phyloP scores from a whole-genome alignment of 2,888 invertebrate species.

The Spodoptera exigua region DNA sequence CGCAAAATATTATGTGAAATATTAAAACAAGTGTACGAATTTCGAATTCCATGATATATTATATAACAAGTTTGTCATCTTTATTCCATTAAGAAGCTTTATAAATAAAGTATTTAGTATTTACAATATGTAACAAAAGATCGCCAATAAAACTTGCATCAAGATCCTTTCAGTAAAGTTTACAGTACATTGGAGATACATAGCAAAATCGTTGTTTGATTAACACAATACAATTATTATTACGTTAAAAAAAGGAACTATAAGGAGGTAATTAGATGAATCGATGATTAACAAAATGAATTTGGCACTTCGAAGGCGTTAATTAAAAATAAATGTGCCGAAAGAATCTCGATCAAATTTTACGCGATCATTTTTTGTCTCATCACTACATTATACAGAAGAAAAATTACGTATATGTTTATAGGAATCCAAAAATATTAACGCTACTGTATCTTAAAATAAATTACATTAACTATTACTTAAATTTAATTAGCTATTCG shows the following conservation, averaged over 20 bases:
- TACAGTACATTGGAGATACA: slow-evolving; percentile 42
- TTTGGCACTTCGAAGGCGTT: slow-evolving; percentile 84
- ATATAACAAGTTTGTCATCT: slow-evolving; percentile 50
- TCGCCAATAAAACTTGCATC: slow-evolving; percentile 72
- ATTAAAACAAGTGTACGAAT: slow-evolving; percentile 78
- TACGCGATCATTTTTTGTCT: slow-evolving; percentile 55
- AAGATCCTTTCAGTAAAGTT: slow-evolving; percentile 77
- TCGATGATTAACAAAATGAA: slow-evolving; percentile 71
- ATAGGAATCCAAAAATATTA: slow-evolving; percentile 90
- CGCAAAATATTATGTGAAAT: slow-evolving; percentile 71
- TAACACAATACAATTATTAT: slow-evolving; percentile 65
- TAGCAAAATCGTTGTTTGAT: slow-evolving; percentile 56
- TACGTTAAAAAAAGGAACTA: slow-evolving; percentile 73
- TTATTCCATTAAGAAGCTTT: slow-evolving; percentile 61
- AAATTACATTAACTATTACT: slow-evolving; percentile 84
- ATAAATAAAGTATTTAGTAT: slow-evolving; percentile 78
- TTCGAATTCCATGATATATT: slow-evolving; percentile 65
- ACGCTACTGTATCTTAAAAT: slow-evolving; percentile 88
- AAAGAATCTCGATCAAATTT: slow-evolving; percentile 83
- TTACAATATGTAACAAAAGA: slow-evolving; percentile 82
- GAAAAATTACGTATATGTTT: slow-evolving; percentile 87
- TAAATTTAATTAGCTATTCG: slow-evolving; percentile 86
- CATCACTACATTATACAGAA: slow-evolving; percentile 74
- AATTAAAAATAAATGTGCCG: slow-evolving; percentile 65
- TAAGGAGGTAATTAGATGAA: slow-evolving; percentile 74